Base-by-base conservation (phyloP, 2,888 invertebrate genomes). In the Heterodera filipjevi region DNA sequence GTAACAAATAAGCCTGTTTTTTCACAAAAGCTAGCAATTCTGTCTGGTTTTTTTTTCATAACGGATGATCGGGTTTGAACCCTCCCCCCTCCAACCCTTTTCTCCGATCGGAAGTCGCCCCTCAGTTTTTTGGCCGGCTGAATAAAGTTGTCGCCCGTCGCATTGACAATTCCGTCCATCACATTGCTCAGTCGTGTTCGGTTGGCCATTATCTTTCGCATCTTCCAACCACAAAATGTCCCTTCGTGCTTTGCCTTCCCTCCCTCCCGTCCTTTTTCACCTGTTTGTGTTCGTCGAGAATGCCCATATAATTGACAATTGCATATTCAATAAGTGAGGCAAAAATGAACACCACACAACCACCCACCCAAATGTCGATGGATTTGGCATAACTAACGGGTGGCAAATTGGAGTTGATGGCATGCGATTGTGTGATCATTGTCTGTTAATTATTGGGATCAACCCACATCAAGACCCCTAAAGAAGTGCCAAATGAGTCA, bases 401-500 rank as follows among this genome's bases (percentile, higher is more conserved):
- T 39, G 89, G 89, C 19, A 89, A 83, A 77, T 88, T 89, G 22
- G 87, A 85, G 78, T 89, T 89, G 78, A 89, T 88, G 32, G 87
- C 86, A 77, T 89, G 89, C 32, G 87, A 87, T 44, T 86, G 87
- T 68, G 89, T 87, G 78, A 89, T 89, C 88, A 89, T 89, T 30
- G 89, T 87, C 35, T 89, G 83, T 14, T 89, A n/a, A 72, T 12
- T 72, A 27, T 39, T 39, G 2, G 39, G 39, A 39, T 39, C 8
- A 39, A n/a, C n/a, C n/a, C n/a, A n/a, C n/a, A n/a, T n/a, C n/a
- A n/a, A n/a, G n/a, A n/a, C n/a, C n/a, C n/a, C n/a, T n/a, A n/a
- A n/a, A n/a, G 12, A 27, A 14, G 30, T n/a, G 68, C 30, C n/a
- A 39, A 12, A 12, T 71, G 71, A 12, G 33, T 33, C n/a, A n/a